These are phyloP conservation scores for Apostichopus californicus DNA, from an alignment of 35 echinoderm and acorn worm species.

Conservation along the genomic window DNA sequence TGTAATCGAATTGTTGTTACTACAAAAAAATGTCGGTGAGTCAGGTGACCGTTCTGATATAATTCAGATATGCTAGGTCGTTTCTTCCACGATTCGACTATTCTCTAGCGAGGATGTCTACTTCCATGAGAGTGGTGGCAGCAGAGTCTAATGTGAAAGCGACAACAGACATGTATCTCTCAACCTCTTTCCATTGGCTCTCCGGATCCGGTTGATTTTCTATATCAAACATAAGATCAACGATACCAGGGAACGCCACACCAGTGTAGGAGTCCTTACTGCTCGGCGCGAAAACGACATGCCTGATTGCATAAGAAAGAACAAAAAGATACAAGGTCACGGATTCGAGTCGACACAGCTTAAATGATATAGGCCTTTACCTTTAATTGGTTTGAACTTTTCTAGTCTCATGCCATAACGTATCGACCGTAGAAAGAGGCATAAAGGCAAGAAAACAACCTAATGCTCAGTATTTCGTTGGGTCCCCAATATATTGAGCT, in stretches of 20 bases:
- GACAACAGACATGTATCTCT: slow-evolving; percentile 82
- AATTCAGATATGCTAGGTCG: neutral
- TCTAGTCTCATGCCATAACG: no score
- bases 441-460: no score
- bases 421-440: no score
- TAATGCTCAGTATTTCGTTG: no score
- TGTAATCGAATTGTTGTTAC: no score
- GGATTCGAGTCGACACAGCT: neutral
- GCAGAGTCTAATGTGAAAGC: slow-evolving; percentile 85
- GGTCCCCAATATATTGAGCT: no score
- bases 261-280: slow-evolving; percentile 77
- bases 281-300: slow-evolving; percentile 88
- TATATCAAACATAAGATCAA: slow-evolving; percentile 86
- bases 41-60: no score
- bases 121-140: slow-evolving; percentile 78
- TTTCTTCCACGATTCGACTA: neutral
- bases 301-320: slow-evolving; percentile 26
- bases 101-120: slow-evolving; percentile 49
- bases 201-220: slow-evolving; percentile 59
- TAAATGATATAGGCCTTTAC: no score
- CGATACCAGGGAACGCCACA: slow-evolving; percentile 78
- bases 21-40: no score
- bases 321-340: neutral
- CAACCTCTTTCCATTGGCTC: slow-evolving; percentile 68
- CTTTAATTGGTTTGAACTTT: no score